Evolutionary conservation across 2,797 vertebrate genomes (phyloP).

Genomic region (Pangasius sanitwongsei): DNA sequence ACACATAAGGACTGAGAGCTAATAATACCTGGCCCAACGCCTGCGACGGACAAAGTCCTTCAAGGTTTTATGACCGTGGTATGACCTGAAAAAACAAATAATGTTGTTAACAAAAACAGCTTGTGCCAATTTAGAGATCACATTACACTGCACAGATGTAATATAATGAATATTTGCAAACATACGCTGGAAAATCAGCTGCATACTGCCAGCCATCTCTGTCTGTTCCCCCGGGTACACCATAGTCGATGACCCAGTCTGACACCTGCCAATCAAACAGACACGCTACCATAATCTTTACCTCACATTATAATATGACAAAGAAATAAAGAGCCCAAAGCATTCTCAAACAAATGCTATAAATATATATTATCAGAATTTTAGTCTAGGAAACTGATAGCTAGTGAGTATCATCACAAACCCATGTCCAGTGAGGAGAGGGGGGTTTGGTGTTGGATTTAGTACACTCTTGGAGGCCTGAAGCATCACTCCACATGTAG

Average conservation of each 20-base stretch:
- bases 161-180: constrained; percentile 17
- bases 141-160: background rate
- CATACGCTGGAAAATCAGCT: constrained; percentile 94
- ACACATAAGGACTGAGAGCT: background rate
- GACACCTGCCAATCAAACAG: constrained; percentile 78
- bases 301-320: background rate
- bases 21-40: constrained; percentile 90
- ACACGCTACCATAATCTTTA: background rate
- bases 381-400: background rate
- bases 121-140: background rate
- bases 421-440: constrained; percentile 95
- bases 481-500: constrained; percentile 97
- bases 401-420: constrained; percentile 64
- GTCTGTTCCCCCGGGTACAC: constrained; percentile 83
- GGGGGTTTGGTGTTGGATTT: constrained; percentile 89
- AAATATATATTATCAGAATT: background rate
- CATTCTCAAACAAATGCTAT: background rate
- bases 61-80: constrained; percentile 93
- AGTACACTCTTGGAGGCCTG: constrained; percentile 91
- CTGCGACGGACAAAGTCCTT: constrained; percentile 97
- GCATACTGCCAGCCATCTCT: constrained; percentile 97
- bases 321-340: background rate
- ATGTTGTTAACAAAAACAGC: constrained; percentile 35
- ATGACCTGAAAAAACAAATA: constrained; percentile 78
- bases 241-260: constrained; percentile 91